Conservation (phyloP, 2,888 invertebrate genomes). For the Mantis religiosa region DNA sequence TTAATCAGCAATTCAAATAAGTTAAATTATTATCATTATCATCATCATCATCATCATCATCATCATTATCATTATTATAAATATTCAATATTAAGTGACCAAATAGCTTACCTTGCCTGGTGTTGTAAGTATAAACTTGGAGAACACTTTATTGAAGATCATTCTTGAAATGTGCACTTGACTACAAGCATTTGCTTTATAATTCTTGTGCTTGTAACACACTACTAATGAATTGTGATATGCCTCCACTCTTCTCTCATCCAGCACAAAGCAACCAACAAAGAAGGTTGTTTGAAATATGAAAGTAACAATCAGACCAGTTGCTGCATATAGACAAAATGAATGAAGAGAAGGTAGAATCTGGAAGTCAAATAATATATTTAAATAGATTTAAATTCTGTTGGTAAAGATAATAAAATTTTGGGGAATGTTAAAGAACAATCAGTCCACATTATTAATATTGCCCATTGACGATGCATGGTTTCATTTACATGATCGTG, state of each 20-base stretch:
- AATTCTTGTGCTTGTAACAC: conserved; percentile 60
- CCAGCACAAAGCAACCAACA: conserved; percentile 70
- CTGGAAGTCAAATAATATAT: conserved; percentile 42
- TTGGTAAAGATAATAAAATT: no score
- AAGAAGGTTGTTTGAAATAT: conserved; percentile 77
- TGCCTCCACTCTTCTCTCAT: conserved; percentile 58
- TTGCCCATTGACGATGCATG: no score
- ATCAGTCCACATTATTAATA: no score
- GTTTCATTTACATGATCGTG: no score
- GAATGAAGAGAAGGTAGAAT: conserved; percentile 76
- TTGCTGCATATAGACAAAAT: conserved; percentile 76
- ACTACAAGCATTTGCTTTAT: conserved; percentile 51
- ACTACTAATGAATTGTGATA: conserved; percentile 64
- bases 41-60: no score
- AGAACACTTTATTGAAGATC: conserved; percentile 57
- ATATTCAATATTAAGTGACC: no score
- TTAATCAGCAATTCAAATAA: not conserved
- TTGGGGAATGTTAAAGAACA: no score
- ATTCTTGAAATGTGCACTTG: conserved; percentile 55
- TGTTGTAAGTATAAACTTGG: conserved; percentile 59
- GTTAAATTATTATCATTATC: no score
- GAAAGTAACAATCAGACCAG: conserved; percentile 71
- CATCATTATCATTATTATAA: no score
- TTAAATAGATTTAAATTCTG: no score
- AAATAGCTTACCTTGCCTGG: conserved; percentile 56